Evolutionary conservation across 2,888 invertebrate genomes (phyloP).

Genomic region (Erebia aethiops): DNA sequence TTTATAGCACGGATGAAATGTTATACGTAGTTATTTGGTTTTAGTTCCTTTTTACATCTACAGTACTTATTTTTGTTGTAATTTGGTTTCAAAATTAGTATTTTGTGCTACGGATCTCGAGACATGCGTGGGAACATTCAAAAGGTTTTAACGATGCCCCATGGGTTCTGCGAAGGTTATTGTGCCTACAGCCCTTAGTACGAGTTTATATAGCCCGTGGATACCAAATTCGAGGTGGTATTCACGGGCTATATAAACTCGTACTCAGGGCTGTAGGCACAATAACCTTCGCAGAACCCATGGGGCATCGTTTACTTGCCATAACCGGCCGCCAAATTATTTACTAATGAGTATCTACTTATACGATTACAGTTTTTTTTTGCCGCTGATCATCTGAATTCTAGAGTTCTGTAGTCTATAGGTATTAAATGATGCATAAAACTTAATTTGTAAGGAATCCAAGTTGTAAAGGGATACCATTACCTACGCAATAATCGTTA

Average conservation of each 20-base stretch:
- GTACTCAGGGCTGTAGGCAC: neutral
- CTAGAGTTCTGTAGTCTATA: neutral
- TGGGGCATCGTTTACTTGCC: slow-evolving; percentile 2
- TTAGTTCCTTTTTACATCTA: too few relatives aligned
- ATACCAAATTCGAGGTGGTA: too few relatives aligned
- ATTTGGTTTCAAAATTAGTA: neutral
- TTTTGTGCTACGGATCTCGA: too few relatives aligned
- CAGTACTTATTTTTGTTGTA: neutral
- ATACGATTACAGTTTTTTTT: slow-evolving; percentile 11
- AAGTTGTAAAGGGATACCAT: neutral
- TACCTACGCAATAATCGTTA: neutral
- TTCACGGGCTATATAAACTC: neutral
- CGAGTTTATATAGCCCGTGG: neutral
- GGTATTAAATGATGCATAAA: neutral
- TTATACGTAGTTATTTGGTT: too few relatives aligned
- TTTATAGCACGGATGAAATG: too few relatives aligned
- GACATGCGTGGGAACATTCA: neutral
- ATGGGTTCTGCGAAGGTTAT: slow-evolving; percentile 5
- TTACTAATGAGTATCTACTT: neutral
- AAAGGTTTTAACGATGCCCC: neutral
- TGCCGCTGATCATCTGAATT: neutral
- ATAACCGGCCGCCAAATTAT: neutral
- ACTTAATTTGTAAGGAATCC: neutral
- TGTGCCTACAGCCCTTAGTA: neutral
- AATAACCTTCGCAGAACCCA: slow-evolving; percentile 3